A percentile compares a stretch with the other conserved stretches of the same genome.
phyloP scores from a whole-genome alignment of 2,797 vertebrate genomes.

The Enteromius trimaculatus region DNA sequence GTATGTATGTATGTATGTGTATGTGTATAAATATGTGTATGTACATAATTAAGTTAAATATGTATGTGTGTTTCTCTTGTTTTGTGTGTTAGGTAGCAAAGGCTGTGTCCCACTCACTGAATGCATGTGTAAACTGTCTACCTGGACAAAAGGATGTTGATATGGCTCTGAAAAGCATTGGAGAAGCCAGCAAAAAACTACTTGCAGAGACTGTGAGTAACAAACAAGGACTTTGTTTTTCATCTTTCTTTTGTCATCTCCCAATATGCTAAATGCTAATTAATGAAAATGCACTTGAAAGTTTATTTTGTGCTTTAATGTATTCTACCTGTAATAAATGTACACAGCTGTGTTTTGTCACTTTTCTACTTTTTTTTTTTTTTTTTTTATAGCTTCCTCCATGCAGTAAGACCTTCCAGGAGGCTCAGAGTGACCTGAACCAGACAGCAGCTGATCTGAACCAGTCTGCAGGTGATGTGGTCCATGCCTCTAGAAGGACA shows the following conservation, averaged over 20 bases:
- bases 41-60: too few species aligned
- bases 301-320: neutral
- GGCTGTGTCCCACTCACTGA: conserved; percentile 94
- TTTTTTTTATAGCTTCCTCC: conserved; percentile 81
- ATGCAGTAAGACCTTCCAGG: conserved; percentile 93
- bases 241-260: neutral
- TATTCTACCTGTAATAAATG: neutral
- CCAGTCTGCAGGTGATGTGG: conserved; percentile 95
- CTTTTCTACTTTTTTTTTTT: neutral
- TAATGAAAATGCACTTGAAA: neutral
- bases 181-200: conserved; percentile 96
- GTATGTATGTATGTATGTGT: too few species aligned
- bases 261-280: neutral
- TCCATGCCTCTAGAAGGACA: conserved; percentile 91
- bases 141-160: conserved; percentile 98
- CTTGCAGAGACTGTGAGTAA: conserved; percentile 89
- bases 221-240: neutral
- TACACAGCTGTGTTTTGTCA: neutral
- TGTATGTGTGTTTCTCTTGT: neutral
- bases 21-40: too few species aligned
- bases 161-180: conserved; percentile 94
- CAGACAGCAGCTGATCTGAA: conserved; percentile 95
- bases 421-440: conserved; percentile 95
- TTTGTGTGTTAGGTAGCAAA: conserved; percentile 87
- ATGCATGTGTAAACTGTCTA: conserved; percentile 96